Evolutionary conservation across 2,888 invertebrate genomes (phyloP).

Genomic region (Blera fallax): DNA sequence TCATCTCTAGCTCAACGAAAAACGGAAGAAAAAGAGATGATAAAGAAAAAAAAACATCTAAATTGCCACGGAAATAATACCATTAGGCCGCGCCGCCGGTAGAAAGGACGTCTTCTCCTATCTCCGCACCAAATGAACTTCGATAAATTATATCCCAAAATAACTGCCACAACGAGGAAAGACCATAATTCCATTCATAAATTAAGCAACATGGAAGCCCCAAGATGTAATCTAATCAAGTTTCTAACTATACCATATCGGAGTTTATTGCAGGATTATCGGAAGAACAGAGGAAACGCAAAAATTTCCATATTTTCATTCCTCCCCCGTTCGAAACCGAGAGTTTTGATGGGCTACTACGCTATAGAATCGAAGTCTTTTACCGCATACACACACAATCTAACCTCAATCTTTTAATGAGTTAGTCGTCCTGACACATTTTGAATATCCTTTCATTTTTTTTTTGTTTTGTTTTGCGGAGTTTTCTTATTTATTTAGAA

Average conservation of each 20-base stretch:
- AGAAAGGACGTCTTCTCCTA: background rate
- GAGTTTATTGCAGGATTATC: slow-evolving; percentile 66
- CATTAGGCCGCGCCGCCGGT: slow-evolving; percentile 40
- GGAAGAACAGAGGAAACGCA: slow-evolving; percentile 36
- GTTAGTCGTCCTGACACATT: slow-evolving; percentile 13
- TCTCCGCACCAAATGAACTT: slow-evolving; percentile 38
- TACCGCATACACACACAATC: slow-evolving; percentile 28
- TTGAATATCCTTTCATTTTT: slow-evolving; percentile 16
- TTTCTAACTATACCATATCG: slow-evolving; percentile 47
- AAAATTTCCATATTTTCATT: slow-evolving; percentile 61
- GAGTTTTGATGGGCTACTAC: background rate
- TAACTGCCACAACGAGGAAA: slow-evolving; percentile 51
- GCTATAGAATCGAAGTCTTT: background rate
- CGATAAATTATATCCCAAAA: slow-evolving; percentile 61
- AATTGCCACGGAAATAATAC: slow-evolving; percentile 51
- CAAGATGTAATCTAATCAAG: slow-evolving; percentile 65
- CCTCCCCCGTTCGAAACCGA: background rate
- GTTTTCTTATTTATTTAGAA: background rate
- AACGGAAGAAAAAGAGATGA: background rate
- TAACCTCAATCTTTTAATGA: slow-evolving; percentile 57
- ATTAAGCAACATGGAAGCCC: slow-evolving; percentile 48
- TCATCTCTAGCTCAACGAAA: slow-evolving; percentile 35
- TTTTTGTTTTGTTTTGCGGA: background rate
- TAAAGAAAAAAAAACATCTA: slow-evolving; percentile 10
- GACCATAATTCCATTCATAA: slow-evolving; percentile 67